A percentile compares a stretch with the other conserved stretches of the same genome.
These are phyloP conservation scores for Syrista parreyssii DNA, from an alignment of 2,888 invertebrate genomes.

Conservation along the genomic window DNA sequence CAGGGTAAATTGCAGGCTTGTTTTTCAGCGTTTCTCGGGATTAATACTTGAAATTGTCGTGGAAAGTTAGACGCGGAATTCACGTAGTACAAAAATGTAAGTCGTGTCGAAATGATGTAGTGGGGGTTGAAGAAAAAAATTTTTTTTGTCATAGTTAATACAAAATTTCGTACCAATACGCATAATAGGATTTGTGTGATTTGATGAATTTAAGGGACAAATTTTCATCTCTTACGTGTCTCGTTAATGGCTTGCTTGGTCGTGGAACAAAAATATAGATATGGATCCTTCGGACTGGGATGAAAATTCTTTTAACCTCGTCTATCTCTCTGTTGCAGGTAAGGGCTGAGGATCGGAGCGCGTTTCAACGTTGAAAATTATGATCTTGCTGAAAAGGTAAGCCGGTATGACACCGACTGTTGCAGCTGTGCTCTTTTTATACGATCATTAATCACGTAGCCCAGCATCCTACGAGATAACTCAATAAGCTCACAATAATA, in stretches of 20 bases:
- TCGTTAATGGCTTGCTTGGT: too few relatives aligned
- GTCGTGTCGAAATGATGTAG: too few relatives aligned
- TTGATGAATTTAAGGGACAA: too few relatives aligned
- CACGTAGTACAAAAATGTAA: too few relatives aligned
- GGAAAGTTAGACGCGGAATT: neutral
- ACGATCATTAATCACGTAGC: slow-evolving; percentile 16
- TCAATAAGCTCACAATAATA: slow-evolving; percentile 15
- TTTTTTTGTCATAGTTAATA: neutral
- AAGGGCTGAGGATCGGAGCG: neutral
- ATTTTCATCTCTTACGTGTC: too few relatives aligned
- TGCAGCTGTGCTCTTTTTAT: neutral
- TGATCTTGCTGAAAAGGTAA: slow-evolving; percentile 5
- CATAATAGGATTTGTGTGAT: too few relatives aligned
- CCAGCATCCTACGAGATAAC: slow-evolving; percentile 10
- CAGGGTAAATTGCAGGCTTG: neutral
- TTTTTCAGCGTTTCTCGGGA: neutral
- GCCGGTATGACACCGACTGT: neutral
- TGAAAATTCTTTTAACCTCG: neutral
- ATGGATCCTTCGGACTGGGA: neutral
- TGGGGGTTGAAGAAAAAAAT: too few relatives aligned
- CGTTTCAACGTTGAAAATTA: neutral
- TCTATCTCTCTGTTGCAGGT: slow-evolving; percentile 8
- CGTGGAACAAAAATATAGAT: neutral
- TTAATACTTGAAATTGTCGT: neutral
- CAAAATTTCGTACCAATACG: neutral